Evolutionary conservation across 1,140 invertebrate genomes (phyloP), one percentile per base, ranked within the genome.

Genomic region (Stenopsyche tienmushanensis): DNA sequence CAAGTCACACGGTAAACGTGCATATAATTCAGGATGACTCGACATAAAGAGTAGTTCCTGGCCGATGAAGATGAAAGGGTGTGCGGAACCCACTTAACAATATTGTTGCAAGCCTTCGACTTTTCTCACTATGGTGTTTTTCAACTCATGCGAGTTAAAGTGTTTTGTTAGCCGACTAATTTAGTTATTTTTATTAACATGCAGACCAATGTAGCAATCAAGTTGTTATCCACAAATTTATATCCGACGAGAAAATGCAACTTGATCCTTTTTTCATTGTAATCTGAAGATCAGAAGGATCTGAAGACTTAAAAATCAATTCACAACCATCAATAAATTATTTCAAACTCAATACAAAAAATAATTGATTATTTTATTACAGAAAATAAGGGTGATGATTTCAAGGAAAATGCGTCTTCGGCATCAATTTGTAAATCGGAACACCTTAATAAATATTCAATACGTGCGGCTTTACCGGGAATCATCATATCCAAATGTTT

Each of bases 21-120:
- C 42, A 39, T 20, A 58, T 66, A 66, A 64, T 64, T 67, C 55
- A 53, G 34, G 54, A 64, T 67, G 66, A 67, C 66, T 67, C 1
- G 26, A 41, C 66, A 41, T 15, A 62, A 44, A 45, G 24, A n/a
- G n/a, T n/a, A n/a, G n/a, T n/a, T n/a, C n/a, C 15, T 41, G 44
- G 57, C 39, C 34, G 34, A 57, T 25, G 54, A 50, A 60, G 53
- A 67, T 57, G 59, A 47, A 53, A 60, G 65, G 49, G 66, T 64
- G 54, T 47, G 34, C 50, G 25, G 25, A 50, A 26, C 50, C 65
- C 57, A 66, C 65, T 66, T 66, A 66, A 39, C 55, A 1, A 17
- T 26, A 24, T 58, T 45, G 50, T 50, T 54, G 29, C 29, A 34
- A 34, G 29, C 5, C n/a, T 7, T 34, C 29, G 13, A 34, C n/a